These are phyloP conservation scores for Porites lobata DNA, from an alignment of 92 coral and sea anemone species.

Conservation along the genomic window DNA sequence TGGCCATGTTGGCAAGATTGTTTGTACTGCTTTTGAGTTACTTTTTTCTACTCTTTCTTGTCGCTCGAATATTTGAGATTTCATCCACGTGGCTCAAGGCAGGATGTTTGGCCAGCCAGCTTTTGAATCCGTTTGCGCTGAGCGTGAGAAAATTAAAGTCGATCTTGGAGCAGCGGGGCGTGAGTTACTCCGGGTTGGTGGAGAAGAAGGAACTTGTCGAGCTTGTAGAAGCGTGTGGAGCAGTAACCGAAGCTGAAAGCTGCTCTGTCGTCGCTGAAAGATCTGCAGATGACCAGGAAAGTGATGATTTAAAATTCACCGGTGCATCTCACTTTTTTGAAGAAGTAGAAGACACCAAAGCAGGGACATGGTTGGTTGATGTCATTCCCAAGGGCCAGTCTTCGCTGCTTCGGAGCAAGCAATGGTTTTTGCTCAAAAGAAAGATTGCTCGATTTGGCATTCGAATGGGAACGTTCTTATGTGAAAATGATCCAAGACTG, in stretches of 20 bases:
- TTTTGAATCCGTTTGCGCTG: constrained; percentile 93
- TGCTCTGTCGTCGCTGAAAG: constrained; percentile 65
- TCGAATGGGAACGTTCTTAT: constrained; percentile 91
- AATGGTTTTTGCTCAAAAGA: constrained; percentile 82
- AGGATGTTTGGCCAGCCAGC: constrained; percentile 92
- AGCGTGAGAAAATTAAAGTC: constrained; percentile 94
- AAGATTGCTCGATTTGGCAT: constrained; percentile 94
- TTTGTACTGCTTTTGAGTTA: constrained; percentile 79
- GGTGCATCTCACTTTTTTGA: constrained; percentile 98
- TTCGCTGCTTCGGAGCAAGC: constrained; percentile 78
- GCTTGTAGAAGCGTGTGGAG: constrained; percentile 94
- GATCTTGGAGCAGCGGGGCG: constrained; percentile 95
- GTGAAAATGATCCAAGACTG: constrained; percentile 87
- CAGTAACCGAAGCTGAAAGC: constrained; percentile 84
- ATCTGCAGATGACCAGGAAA: constrained; percentile 64
- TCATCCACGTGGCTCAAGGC: constrained; percentile 96
- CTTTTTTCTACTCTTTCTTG: constrained; percentile 86
- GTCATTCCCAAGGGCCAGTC: constrained; percentile 80
- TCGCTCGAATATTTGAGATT: constrained; percentile 88
- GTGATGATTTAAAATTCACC: constrained; percentile 77
- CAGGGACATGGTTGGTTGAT: constrained; percentile 97
- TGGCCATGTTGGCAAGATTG: constrained; percentile 93
- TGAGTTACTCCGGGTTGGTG: constrained; percentile 93
- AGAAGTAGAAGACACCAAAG: constrained; percentile 98
- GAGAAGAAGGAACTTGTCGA: constrained; percentile 96